Base-by-base conservation (phyloP, 2,113 vertebrate species). In the Laterallus jamaicensis region DNA sequence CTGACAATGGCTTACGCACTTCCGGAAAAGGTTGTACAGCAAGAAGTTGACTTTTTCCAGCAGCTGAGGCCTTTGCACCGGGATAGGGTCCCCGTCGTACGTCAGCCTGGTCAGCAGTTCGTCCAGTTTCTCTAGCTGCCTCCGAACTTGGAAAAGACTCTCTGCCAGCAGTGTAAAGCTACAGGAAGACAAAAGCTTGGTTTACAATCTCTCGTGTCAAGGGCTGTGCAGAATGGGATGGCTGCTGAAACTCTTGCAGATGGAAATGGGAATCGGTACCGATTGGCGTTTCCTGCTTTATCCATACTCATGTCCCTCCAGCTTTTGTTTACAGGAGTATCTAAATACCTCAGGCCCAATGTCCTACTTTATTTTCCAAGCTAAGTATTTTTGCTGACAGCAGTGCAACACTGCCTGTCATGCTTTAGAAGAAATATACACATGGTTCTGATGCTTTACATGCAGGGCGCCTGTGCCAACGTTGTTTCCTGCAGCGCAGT, bases 131-230 rank as follows among this genome's bases (percentile, higher is more conserved):
- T 99, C 99, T 78, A 99, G 93, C 90, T 99, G 99, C 58, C 99
- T 98, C 97, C 98, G 98, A 69, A 99, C 98, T 98, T 99, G 99
- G 95, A 99, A 99, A n/a, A 99, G 98, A 96, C 99, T 99, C 97
- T 99, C 99, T 70, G 99, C 99, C 75, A 98, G 95, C 83, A 99
- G 96, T 0, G 99, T 99, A 60, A 99, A 99, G 98, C 99, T 99
- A 67, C 77, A 62, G 35, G 92, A 96, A 76, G 70, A 80, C 44
- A 96, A 84, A 87, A 47, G 24, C 90, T 82, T 6, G 32, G 11
- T 76, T 78, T 78, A 58, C 42, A 47, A 14, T 50, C 60, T 58
- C 75, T 32, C 4, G 3, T 4, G 4, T 47, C 16, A 91, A 44
- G 0, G 0, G 6, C 31, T 64, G 29, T 62, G 71, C 49, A 49